A percentile compares a stretch with the other conserved stretches of the same genome.
phyloP scores from a whole-genome alignment of 1,140 invertebrate species.

The Zeugodacus cucurbitae region DNA sequence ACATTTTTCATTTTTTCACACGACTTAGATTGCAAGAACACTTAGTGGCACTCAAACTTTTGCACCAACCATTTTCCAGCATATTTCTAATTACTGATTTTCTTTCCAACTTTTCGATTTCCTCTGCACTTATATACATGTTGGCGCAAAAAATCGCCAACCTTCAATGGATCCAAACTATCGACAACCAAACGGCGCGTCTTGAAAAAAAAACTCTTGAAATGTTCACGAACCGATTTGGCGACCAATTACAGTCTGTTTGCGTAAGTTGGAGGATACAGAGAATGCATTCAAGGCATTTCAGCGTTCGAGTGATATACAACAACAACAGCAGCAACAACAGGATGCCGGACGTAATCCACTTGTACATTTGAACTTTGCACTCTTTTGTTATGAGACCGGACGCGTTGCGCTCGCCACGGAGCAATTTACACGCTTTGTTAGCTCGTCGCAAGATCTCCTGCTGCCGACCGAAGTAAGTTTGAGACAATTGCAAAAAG shows the following conservation, averaged over 20 bases:
- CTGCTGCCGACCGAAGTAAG: slow-evolving; percentile 63
- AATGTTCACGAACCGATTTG: not conserved
- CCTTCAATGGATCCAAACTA: too few relatives aligned
- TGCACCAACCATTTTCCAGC: not conserved
- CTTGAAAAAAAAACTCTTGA: too few relatives aligned
- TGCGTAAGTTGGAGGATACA: slow-evolving; percentile 66
- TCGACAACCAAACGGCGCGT: too few relatives aligned
- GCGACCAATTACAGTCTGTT: slow-evolving; percentile 57
- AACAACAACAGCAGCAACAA: not conserved
- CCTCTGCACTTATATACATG: not conserved
- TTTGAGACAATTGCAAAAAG: slow-evolving; percentile 48
- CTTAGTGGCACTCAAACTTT: too few relatives aligned
- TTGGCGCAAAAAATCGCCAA: too few relatives aligned
- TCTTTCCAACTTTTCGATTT: slow-evolving; percentile 23
- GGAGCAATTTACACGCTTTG: slow-evolving; percentile 60
- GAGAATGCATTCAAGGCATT: slow-evolving; percentile 67
- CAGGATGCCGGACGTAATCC: slow-evolving; percentile 51
- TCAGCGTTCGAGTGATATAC: slow-evolving; percentile 50
- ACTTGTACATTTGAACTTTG: slow-evolving; percentile 60
- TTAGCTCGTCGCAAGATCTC: slow-evolving; percentile 57
- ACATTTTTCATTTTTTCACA: not conserved
- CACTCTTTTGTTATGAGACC: slow-evolving; percentile 60
- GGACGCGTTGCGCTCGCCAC: slow-evolving; percentile 53
- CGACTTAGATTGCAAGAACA: too few relatives aligned
- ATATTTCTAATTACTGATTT: not conserved